Percentiles rank a stretch among this genome's conserved stretches.
phyloP scores from a whole-genome alignment of 2,888 invertebrate genomes.

The Temnothorax rugatulus region DNA sequence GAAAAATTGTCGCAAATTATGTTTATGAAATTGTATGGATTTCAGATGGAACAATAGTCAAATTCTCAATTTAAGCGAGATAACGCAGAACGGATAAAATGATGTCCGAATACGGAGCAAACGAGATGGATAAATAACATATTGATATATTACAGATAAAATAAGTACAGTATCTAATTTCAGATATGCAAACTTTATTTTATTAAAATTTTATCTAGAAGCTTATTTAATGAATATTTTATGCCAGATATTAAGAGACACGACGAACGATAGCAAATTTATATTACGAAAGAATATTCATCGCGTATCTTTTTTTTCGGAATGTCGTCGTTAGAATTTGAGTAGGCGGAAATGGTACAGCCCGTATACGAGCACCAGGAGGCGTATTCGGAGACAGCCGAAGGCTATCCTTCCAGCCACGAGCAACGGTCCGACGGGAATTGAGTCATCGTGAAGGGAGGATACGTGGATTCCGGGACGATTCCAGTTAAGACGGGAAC shows the following conservation, averaged over 20 bases:
- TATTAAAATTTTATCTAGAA: neutral
- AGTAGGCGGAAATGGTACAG: neutral
- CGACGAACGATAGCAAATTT: neutral
- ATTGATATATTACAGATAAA: neutral
- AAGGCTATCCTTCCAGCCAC: neutral
- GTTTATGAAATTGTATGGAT: constrained; percentile 7
- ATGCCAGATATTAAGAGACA: neutral
- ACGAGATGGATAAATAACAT: neutral
- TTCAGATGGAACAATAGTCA: neutral
- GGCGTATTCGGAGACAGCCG: constrained; percentile 9
- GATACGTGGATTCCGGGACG: constrained; percentile 21
- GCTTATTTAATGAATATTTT: neutral
- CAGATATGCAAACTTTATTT: neutral
- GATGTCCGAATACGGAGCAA: neutral
- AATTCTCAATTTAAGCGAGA: neutral
- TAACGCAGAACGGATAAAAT: neutral
- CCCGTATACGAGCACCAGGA: neutral
- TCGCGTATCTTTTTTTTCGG: neutral
- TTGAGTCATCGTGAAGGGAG: constrained; percentile 20
- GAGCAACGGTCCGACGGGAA: constrained; percentile 27
- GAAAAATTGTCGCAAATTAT: constrained; percentile 1
- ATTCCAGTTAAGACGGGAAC: constrained; percentile 37
- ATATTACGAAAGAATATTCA: neutral
- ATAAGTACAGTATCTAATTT: neutral
- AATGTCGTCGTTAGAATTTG: constrained; percentile 3